Percentiles rank a stretch among this genome's conserved stretches.
phyloP scores from a whole-genome alignment of 2,888 invertebrate species.

The Pseudococcus jackbeardsleyi region DNA sequence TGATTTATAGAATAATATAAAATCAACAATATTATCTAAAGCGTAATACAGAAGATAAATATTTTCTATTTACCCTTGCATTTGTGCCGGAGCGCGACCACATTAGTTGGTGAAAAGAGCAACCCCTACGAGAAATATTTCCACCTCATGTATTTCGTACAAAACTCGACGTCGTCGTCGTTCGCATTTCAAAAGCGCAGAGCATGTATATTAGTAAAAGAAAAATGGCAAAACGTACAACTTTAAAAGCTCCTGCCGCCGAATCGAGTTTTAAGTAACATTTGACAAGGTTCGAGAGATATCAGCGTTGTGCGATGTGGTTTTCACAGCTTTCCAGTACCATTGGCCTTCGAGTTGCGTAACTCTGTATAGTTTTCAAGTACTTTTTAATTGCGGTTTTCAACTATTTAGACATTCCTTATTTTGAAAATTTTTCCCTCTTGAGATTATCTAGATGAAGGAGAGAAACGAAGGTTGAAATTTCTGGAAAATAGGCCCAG shows the following conservation, averaged over 20 bases:
- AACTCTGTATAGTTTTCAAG: background rate
- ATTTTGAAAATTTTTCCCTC: background rate
- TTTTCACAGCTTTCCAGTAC: background rate
- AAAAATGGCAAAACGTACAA: too few species aligned
- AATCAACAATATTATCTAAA: constrained; percentile 41
- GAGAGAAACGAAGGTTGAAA: too few species aligned
- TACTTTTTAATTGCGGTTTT: background rate
- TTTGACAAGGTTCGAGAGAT: too few species aligned
- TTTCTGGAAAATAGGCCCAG: too few species aligned
- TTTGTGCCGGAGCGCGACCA: constrained; percentile 13
- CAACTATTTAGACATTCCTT: background rate
- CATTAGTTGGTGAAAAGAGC: constrained; percentile 17
- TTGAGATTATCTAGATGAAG: too few species aligned
- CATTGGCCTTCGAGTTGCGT: background rate
- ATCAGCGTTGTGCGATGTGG: background rate
- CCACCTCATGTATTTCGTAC: constrained; percentile 32
- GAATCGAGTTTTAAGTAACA: too few species aligned
- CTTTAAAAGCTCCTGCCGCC: too few species aligned
- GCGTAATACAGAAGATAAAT: constrained; percentile 44
- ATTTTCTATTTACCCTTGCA: constrained; percentile 44
- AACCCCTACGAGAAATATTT: constrained; percentile 14
- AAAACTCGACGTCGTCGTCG: too few species aligned
- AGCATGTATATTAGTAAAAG: constrained; percentile 5
- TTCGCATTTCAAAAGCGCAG: background rate
- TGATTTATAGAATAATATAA: constrained; percentile 47